Percentiles rank a stretch among this genome's conserved stretches.
Evolutionary conservation across 2,888 invertebrate genomes (phyloP).

Genomic region (Siphlonurus alternatus): DNA sequence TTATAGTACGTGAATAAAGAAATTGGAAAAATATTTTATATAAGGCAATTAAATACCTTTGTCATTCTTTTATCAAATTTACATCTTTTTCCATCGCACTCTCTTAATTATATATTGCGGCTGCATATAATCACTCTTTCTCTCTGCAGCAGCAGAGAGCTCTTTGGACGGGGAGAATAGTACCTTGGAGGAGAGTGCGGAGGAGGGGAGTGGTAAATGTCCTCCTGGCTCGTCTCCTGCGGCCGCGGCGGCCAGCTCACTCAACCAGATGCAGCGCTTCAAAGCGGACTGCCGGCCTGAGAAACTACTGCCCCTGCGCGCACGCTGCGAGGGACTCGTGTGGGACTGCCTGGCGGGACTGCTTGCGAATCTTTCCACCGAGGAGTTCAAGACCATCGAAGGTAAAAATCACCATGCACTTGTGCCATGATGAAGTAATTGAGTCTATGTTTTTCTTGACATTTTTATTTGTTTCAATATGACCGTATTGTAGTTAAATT

Average conservation of each 20-base stretch:
- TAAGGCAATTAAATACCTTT: no score
- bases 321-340: conserved; percentile 53
- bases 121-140: no score
- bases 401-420: no score
- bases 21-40: no score
- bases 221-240: not conserved
- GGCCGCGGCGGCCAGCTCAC: not conserved
- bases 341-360: conserved; percentile 70
- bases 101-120: no score
- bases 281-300: conserved; percentile 69
- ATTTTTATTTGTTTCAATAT: not conserved
- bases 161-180: not conserved
- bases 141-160: no score
- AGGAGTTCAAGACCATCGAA: conserved; percentile 75
- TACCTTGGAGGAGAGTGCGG: not conserved
- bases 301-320: conserved; percentile 53
- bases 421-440: not conserved
- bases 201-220: not conserved
- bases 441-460: not conserved
- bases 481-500: not conserved
- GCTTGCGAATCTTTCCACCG: conserved; percentile 58
- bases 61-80: no score
- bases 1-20: no score
- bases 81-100: not conserved
- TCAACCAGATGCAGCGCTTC: conserved; percentile 36